Base-by-base conservation (phyloP, 2,113 vertebrate species). In the Axis porcinus region DNA sequence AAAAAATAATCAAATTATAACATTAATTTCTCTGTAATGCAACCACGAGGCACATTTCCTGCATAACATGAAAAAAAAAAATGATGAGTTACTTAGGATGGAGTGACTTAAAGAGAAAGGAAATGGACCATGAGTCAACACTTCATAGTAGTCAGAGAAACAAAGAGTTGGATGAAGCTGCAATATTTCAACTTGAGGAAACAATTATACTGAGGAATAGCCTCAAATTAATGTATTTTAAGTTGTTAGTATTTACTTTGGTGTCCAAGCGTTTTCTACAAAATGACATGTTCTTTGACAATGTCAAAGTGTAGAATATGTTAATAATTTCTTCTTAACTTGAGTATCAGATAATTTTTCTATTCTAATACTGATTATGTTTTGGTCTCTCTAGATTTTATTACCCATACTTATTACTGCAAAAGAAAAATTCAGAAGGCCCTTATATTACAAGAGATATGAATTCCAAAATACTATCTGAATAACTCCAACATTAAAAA, bases 141-240 rank as follows among this genome's bases (percentile, higher is more conserved):
- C 11, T 97, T 95, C 78, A 30, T 5, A 3, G 40, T 28, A 83
- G 2, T 86, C 79, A 87, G 2, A 87, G 16, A 96, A 97, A 96
- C 2, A 43, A 27, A 94, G 91, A 17, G 64, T 7, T 89, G 12
- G 52, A 64, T n/a, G 78, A 12, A 95, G 84, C 4, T 43, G 27
- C 3, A 84, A 55, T 95, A 97, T 94, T 96, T 98, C 95, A 60
- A 91, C 58, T 83, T 64, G 3, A 94, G 57, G 23, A 97, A 81
- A 96, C 0, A 45, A 92, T 95, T 62, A 5, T 27, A 33, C 67
- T 36, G 96, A 6, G 40, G 45, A 97, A 97, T 60, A 0, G 8
- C 6, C 92, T 96, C 92, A 30, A 91, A 74, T 94, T 92, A 93
- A 93, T 95, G 94, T 60, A 0, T 58, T 92, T 81, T 91, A 62